phyloP scores from a whole-genome alignment of 2,888 invertebrate species.

The Macrophya annulata region DNA sequence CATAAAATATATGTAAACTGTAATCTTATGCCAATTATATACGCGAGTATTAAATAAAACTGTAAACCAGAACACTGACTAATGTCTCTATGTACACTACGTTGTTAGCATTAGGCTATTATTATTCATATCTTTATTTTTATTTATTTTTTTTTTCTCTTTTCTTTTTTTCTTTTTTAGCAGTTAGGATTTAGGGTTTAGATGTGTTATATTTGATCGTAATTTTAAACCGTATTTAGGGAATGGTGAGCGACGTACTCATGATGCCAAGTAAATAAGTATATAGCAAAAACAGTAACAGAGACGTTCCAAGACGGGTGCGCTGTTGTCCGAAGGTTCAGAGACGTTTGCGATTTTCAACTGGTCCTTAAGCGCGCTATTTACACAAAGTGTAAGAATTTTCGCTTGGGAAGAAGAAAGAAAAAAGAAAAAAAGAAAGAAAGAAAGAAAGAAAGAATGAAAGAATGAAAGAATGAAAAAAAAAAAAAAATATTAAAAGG shows the following conservation, averaged over 20 bases:
- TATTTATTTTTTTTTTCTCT: not conserved
- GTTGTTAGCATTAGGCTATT: constrained; percentile 73
- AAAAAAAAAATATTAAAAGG: not conserved
- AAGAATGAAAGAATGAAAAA: constrained; percentile 35
- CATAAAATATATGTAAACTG: constrained; percentile 65
- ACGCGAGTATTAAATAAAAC: constrained; percentile 71
- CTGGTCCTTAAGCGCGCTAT: constrained; percentile 61
- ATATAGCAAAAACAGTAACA: constrained; percentile 60
- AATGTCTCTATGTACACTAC: constrained; percentile 68
- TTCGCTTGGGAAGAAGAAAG: constrained; percentile 30
- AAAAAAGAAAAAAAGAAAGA: constrained; percentile 27
- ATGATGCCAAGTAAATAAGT: constrained; percentile 60
- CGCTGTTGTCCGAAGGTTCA: constrained; percentile 64
- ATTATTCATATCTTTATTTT: constrained; percentile 60
- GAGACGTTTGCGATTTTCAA: constrained; percentile 70
- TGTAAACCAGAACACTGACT: constrained; percentile 63
- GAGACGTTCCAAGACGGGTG: constrained; percentile 68
- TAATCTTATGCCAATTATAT: constrained; percentile 72
- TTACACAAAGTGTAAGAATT: constrained; percentile 27
- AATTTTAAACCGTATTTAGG: constrained; percentile 55
- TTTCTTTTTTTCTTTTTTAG: constrained; percentile 60
- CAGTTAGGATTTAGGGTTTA: constrained; percentile 67
- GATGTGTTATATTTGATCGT: constrained; percentile 54
- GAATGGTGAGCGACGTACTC: constrained; percentile 58
- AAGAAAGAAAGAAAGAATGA: constrained; percentile 32